A percentile compares a stretch with the other conserved stretches of the same genome.
These are phyloP conservation scores for Microctenopoma lineatum DNA, from an alignment of 2,797 vertebrate genomes.

Conservation along the genomic window DNA sequence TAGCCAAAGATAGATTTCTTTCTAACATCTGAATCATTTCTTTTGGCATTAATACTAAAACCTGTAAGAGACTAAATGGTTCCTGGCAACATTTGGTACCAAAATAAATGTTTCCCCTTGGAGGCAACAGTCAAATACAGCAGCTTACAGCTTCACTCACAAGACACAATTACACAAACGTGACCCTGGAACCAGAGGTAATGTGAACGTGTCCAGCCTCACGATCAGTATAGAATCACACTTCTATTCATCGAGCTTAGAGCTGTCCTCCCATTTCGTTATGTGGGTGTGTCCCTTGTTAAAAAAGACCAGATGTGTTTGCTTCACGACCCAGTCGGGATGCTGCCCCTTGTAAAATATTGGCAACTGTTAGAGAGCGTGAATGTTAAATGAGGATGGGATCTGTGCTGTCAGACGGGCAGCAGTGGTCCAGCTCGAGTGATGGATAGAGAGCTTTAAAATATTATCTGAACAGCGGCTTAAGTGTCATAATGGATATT, in stretches of 20 bases:
- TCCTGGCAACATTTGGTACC: background rate
- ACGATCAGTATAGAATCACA: background rate
- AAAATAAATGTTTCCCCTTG: background rate
- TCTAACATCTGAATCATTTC: too few relatives aligned
- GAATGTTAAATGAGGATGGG: constrained; percentile 43
- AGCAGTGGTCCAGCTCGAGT: constrained; percentile 29
- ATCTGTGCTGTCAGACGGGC: constrained; percentile 28
- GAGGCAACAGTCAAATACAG: background rate
- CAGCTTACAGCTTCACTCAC: background rate
- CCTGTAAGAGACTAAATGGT: background rate
- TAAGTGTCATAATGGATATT: constrained; percentile 69
- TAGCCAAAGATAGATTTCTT: too few relatives aligned
- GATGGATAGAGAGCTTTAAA: constrained; percentile 63
- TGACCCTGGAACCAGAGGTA: constrained; percentile 2
- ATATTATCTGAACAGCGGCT: constrained; percentile 56
- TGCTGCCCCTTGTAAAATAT: constrained; percentile 44
- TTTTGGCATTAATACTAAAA: too few relatives aligned
- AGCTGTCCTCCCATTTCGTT: constrained; percentile 7
- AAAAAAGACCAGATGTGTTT: constrained; percentile 41
- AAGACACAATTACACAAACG: background rate
- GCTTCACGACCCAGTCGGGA: constrained; percentile 17
- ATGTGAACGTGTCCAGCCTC: background rate
- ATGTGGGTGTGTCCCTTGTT: background rate
- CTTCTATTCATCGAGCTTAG: constrained; percentile 15
- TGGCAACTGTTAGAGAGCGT: constrained; percentile 48